Conservation (phyloP, 2,113 vertebrate genomes). For the Heterotis niloticus region DNA sequence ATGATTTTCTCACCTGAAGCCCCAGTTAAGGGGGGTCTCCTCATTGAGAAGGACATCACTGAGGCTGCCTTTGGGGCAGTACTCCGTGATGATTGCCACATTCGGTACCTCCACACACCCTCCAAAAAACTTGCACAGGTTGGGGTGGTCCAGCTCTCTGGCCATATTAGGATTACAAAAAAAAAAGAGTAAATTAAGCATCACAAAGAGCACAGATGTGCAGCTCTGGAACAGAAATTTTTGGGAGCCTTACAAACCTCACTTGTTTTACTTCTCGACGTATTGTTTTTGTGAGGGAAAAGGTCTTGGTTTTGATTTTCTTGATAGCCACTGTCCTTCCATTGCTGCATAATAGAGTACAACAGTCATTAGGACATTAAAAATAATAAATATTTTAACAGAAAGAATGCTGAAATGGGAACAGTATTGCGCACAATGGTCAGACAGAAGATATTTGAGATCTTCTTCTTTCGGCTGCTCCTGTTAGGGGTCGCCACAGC, state of each 20-base stretch:
- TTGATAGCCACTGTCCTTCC: constrained; percentile 77
- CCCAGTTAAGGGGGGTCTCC: constrained; percentile 79
- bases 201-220: neutral
- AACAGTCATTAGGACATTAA: neutral
- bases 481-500: too few species aligned
- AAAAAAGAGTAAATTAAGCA: neutral
- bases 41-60: constrained; percentile 73
- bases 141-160: constrained; percentile 83
- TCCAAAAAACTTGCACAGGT: constrained; percentile 79
- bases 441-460: too few species aligned
- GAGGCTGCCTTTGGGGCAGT: constrained; percentile 79
- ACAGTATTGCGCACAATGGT: too few species aligned
- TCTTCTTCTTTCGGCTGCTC: too few species aligned
- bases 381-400: neutral
- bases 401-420: neutral
- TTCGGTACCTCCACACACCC: constrained; percentile 74
- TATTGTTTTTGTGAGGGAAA: constrained; percentile 72
- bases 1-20: constrained; percentile 65
- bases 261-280: constrained; percentile 78
- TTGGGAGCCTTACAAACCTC: constrained; percentile 53
- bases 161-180: constrained; percentile 37
- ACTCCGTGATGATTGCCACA: constrained; percentile 77
- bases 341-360: constrained; percentile 56
- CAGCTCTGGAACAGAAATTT: neutral
- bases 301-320: constrained; percentile 71